Base-by-base conservation (phyloP, 2,113 vertebrate species). In the Xiphias gladius region DNA sequence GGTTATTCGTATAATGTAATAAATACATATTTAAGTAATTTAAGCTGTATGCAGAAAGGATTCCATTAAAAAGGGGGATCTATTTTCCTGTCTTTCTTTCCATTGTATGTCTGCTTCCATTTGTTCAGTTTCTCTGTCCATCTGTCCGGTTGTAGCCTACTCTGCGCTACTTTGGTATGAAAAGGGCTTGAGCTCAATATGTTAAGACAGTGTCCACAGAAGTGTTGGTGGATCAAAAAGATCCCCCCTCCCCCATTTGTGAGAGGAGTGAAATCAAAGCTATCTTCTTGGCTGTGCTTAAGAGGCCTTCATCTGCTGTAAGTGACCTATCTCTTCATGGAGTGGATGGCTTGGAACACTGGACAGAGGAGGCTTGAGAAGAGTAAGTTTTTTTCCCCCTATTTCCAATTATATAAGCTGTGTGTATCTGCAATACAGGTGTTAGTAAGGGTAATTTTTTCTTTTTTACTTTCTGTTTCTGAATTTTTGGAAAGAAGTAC, bases 261-360 rank as follows among this genome's bases (percentile, higher is more conserved):
- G 58, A 79, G 71, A 77, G 70, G 73, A 83, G 64, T 79, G 78
- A 83, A 92, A 91, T 91, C 82, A 91, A 89, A 86, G 76, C 68
- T 70, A 61, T 85, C 67, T 85, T 86, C 63, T 82, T 89, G 84
- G 79, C 76, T 73, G 63, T 37, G 46, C 75, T 79, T 83, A 50
- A 68, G 46, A 82, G 64, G 81, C 48, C 58, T 76, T 74, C 24
- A 59, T 78, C 39, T 35, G 64, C 54, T 69, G 10, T 59, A 74
- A 73, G 63, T 86, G 89, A 81, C 82, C 79, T 43, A 39, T 69
- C 71, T 73, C 35, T 77, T 63, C 66, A 76, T 50, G 28, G 50
- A 28, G 41, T 46, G 62, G 50, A 73, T 79, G 72, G 82, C 69
- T 62, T 76, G 20, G 22, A 80, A 57, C 58, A 67, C 43, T 52